A percentile compares a stretch with the other conserved stretches of the same genome.
phyloP scores from a whole-genome alignment of 2,888 invertebrate genomes.

The Pterostichus madidus region DNA sequence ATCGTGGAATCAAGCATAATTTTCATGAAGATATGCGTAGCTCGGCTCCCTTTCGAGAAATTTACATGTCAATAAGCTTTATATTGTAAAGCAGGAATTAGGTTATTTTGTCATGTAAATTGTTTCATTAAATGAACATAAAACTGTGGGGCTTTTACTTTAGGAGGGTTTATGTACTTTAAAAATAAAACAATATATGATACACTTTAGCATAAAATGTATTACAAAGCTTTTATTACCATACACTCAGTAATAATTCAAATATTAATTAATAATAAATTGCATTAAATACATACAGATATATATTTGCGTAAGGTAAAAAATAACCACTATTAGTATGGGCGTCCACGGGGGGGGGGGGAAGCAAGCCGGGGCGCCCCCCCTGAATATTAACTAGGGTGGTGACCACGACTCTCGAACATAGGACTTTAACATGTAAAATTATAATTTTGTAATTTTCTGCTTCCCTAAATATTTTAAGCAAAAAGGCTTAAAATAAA shows the following conservation, averaged over 20 bases:
- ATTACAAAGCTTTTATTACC: neutral
- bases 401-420: too few species aligned
- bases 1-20: slow-evolving; percentile 35
- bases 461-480: too few species aligned
- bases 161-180: too few species aligned
- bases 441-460: too few species aligned
- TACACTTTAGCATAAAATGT: neutral
- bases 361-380: too few species aligned
- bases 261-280: neutral
- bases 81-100: slow-evolving; percentile 62
- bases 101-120: slow-evolving; percentile 66
- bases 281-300: too few species aligned
- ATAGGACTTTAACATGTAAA: too few species aligned
- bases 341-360: too few species aligned
- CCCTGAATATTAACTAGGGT: too few species aligned
- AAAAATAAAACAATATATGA: neutral
- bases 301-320: too few species aligned
- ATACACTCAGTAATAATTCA: neutral
- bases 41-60: slow-evolving; percentile 29
- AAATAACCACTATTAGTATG: too few species aligned
- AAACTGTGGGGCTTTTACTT: slow-evolving; percentile 40
- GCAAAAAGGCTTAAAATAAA: too few species aligned
- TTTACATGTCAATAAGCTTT: slow-evolving; percentile 63
- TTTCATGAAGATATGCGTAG: slow-evolving; percentile 49
- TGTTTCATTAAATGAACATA: slow-evolving; percentile 65